phyloP scores from a whole-genome alignment of 2,888 invertebrate species.

The Tinea pellionella region DNA sequence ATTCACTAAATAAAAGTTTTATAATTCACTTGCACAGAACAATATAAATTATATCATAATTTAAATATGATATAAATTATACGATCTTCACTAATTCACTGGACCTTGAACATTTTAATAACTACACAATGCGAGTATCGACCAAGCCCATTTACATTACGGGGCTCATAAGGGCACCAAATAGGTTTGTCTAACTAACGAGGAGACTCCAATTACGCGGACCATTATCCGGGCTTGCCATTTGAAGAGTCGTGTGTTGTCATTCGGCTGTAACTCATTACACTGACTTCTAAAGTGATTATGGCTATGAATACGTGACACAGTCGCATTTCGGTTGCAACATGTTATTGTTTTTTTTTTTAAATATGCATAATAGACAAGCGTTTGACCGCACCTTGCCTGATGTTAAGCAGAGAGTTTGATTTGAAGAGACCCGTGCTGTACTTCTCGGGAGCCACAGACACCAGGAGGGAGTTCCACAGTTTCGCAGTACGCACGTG shows the following conservation, averaged over 20 bases:
- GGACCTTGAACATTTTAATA: not conserved
- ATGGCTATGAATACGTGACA: not conserved
- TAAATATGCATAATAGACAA: too few species aligned
- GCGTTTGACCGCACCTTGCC: too few species aligned
- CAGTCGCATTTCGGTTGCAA: not conserved
- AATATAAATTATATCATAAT: too few species aligned
- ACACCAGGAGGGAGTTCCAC: too few species aligned
- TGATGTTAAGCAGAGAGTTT: too few species aligned
- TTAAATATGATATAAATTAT: too few species aligned
- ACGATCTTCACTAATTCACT: not conserved
- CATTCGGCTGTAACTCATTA: slow-evolving; percentile 21
- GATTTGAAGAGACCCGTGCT: too few species aligned
- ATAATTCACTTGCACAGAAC: not conserved
- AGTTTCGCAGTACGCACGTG: too few species aligned
- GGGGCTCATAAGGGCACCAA: not conserved
- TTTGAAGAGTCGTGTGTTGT: slow-evolving; percentile 22
- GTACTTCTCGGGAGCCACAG: too few species aligned
- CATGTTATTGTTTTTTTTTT: too few species aligned
- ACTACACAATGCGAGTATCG: not conserved
- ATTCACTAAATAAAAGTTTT: not conserved
- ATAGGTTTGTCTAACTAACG: slow-evolving; percentile 19
- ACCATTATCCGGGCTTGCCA: slow-evolving; percentile 25
- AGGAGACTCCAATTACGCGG: slow-evolving; percentile 29
- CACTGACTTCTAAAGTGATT: not conserved
- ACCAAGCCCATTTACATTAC: not conserved